Percentiles rank a stretch among this genome's conserved stretches.
Evolutionary conservation across 2,888 invertebrate species (phyloP).

Genomic region (Spisula subtruncata): DNA sequence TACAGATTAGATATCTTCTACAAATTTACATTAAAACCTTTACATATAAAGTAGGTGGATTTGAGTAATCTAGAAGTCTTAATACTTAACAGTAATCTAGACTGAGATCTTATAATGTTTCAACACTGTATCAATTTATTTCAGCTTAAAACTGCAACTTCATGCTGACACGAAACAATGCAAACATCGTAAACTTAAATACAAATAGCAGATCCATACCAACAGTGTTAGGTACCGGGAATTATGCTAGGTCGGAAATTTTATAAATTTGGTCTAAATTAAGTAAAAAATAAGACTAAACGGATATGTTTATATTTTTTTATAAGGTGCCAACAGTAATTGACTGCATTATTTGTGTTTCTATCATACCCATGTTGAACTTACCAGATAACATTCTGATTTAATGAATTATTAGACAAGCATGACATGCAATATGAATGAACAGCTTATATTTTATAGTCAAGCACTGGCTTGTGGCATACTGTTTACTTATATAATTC

Average conservation of each 20-base stretch:
- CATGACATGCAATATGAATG: not conserved
- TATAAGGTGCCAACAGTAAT: not conserved
- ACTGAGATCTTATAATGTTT: not conserved
- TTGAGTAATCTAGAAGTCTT: not conserved
- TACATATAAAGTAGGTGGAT: not conserved
- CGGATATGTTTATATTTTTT: not conserved
- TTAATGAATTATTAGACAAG: not conserved
- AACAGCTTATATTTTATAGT: no score
- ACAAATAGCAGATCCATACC: not conserved
- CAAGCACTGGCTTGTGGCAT: not conserved
- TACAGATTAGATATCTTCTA: not conserved
- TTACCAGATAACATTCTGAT: slow-evolving; percentile 1
- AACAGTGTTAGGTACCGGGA: not conserved
- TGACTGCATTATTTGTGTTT: not conserved
- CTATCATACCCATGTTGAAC: not conserved
- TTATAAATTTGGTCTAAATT: not conserved
- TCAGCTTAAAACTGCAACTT: not conserved
- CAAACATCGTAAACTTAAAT: not conserved
- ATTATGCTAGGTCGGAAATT: not conserved
- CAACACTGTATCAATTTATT: slow-evolving; percentile 21
- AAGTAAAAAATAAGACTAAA: not conserved
- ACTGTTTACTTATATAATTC: no score
- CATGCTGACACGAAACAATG: not conserved
- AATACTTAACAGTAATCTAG: not conserved
- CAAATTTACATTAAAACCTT: not conserved